phyloP scores from a whole-genome alignment of 2,888 invertebrate species.

The Oscheius onirici region DNA sequence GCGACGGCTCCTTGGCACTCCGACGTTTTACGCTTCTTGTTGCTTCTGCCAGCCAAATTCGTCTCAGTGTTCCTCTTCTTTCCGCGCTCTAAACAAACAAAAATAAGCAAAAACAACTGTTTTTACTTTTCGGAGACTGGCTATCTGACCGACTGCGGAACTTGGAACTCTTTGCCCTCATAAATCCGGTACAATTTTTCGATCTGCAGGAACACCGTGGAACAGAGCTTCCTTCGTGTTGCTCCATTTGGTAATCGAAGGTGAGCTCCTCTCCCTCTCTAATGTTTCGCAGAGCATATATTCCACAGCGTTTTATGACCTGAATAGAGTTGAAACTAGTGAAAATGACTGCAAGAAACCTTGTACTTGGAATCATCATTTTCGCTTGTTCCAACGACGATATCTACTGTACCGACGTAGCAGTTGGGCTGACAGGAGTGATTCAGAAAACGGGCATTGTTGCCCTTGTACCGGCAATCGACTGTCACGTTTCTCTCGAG shows the following conservation, averaged over 20 bases:
- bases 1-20: too few species aligned
- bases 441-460: constrained; percentile 34
- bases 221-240: neutral
- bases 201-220: constrained; percentile 26
- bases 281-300: constrained; percentile 24
- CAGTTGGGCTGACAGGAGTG: constrained; percentile 36
- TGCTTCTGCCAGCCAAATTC: too few species aligned
- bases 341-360: constrained; percentile 1
- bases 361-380: neutral
- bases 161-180: too few species aligned
- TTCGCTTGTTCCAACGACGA: neutral
- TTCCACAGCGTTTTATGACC: constrained; percentile 7
- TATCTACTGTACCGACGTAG: neutral
- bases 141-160: too few species aligned
- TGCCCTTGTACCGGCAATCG: constrained; percentile 32
- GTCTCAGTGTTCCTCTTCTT: too few species aligned
- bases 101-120: too few species aligned
- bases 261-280: constrained; percentile 25
- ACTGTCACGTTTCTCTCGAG: constrained; percentile 8
- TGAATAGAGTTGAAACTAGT: neutral
- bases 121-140: neutral
- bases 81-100: too few species aligned
- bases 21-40: too few species aligned
- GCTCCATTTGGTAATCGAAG: constrained; percentile 30
- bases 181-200: constrained; percentile 8